These are phyloP conservation scores for Mya arenaria DNA, from an alignment of 1,140 invertebrate species.

Conservation along the genomic window DNA sequence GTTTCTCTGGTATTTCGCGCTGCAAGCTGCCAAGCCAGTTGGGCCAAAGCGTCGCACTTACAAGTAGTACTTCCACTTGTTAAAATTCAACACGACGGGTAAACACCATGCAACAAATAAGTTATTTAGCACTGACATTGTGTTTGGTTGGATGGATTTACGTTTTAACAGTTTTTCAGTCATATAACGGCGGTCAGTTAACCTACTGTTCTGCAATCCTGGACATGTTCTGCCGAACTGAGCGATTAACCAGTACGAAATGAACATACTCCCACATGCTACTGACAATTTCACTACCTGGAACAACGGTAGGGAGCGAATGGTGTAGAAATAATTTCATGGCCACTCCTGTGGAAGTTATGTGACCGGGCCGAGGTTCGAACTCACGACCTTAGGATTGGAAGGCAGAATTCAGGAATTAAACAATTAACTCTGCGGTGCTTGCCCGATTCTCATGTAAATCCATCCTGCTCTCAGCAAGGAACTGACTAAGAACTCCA, in stretches of 20 bases:
- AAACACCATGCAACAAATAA: too few relatives aligned
- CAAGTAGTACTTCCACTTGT: background rate
- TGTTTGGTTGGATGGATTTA: too few relatives aligned
- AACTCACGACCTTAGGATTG: background rate
- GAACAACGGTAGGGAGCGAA: background rate
- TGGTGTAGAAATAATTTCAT: too few relatives aligned
- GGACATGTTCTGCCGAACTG: background rate
- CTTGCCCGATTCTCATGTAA: conserved; percentile 1
- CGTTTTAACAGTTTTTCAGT: background rate
- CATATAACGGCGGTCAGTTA: background rate
- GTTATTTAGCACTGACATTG: too few relatives aligned
- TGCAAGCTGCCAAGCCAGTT: background rate
- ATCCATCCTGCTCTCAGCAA: conserved; percentile 21
- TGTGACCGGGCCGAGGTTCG: background rate
- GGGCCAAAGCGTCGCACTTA: background rate
- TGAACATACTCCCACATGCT: background rate
- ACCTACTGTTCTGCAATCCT: background rate
- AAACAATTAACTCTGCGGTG: conserved; percentile 12
- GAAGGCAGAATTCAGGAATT: background rate
- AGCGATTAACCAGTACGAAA: background rate
- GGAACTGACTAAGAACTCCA: conserved; percentile 15
- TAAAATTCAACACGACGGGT: background rate
- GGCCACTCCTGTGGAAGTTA: too few relatives aligned
- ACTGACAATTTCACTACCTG: background rate
- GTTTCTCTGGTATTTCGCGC: background rate